These are phyloP conservation scores for Nycticryphes semicollaris DNA, from an alignment of 2,113 vertebrate species.

Conservation along the genomic window DNA sequence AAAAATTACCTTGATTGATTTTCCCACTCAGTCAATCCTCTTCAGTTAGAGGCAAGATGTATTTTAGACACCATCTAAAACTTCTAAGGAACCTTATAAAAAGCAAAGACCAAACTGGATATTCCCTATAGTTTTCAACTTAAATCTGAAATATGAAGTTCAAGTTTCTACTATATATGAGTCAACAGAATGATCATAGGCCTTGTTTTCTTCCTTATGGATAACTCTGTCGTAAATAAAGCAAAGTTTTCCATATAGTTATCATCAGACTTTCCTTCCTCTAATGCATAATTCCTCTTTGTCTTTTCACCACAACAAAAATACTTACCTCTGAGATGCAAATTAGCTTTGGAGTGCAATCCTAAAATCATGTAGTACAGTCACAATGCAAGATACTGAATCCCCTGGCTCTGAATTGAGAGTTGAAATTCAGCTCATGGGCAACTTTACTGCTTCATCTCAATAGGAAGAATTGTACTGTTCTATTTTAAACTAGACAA, in stretches of 20 bases:
- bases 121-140: neutral
- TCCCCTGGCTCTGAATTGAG: neutral
- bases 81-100: neutral
- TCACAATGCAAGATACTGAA: neutral
- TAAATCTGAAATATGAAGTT: neutral
- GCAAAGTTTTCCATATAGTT: neutral
- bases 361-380: neutral
- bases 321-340: neutral
- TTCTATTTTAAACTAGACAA: neutral
- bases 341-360: neutral
- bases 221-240: neutral
- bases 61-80: neutral
- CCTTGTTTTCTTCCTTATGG: neutral
- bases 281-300: neutral
- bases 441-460: neutral
- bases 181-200: neutral
- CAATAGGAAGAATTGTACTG: neutral
- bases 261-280: neutral
- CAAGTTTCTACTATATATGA: neutral
- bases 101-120: neutral
- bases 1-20: neutral
- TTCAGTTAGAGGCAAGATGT: neutral
- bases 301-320: conserved; percentile 1
- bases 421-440: neutral
- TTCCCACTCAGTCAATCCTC: neutral